Evolutionary conservation across 2,797 vertebrate genomes (phyloP).

Genomic region (Paedocypris micromegethes): DNA sequence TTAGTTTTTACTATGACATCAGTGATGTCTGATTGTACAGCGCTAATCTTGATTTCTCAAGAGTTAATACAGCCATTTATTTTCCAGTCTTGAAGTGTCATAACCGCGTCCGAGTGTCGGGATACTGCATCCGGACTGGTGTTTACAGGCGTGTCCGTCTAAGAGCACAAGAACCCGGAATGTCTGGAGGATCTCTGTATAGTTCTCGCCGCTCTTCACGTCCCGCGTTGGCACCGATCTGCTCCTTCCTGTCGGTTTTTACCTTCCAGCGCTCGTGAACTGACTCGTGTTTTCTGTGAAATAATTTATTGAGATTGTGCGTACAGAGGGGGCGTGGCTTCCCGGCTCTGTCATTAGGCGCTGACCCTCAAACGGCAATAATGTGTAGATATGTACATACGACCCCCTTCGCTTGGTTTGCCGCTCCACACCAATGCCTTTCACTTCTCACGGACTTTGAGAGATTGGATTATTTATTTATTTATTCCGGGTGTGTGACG

Average conservation of each 20-base stretch:
- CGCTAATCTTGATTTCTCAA: slow-evolving; percentile 90
- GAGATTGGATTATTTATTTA: slow-evolving; percentile 56
- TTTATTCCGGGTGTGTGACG: slow-evolving; percentile 45
- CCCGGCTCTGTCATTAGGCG: background rate
- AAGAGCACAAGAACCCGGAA: slow-evolving; percentile 4
- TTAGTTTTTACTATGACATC: slow-evolving; percentile 79
- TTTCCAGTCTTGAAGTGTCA: slow-evolving; percentile 73
- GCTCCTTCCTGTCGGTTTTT: no score
- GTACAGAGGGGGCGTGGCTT: no score
- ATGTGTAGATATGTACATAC: slow-evolving; percentile 76
- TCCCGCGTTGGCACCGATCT: no score
- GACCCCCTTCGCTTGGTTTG: slow-evolving; percentile 46
- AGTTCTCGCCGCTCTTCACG: background rate
- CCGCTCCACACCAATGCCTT: background rate
- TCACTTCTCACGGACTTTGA: slow-evolving; percentile 30
- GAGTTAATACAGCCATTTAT: slow-evolving; percentile 76
- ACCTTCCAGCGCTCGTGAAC: no score
- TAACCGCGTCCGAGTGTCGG: slow-evolving; percentile 61
- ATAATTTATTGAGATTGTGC: no score
- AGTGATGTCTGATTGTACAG: slow-evolving; percentile 88
- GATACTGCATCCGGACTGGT: slow-evolving; percentile 66
- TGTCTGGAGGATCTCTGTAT: background rate
- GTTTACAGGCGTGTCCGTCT: slow-evolving; percentile 70
- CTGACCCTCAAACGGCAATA: slow-evolving; percentile 78
- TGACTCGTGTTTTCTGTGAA: no score